phyloP scores from a whole-genome alignment of 1,140 invertebrate genomes.

The Trichonephila clavata region DNA sequence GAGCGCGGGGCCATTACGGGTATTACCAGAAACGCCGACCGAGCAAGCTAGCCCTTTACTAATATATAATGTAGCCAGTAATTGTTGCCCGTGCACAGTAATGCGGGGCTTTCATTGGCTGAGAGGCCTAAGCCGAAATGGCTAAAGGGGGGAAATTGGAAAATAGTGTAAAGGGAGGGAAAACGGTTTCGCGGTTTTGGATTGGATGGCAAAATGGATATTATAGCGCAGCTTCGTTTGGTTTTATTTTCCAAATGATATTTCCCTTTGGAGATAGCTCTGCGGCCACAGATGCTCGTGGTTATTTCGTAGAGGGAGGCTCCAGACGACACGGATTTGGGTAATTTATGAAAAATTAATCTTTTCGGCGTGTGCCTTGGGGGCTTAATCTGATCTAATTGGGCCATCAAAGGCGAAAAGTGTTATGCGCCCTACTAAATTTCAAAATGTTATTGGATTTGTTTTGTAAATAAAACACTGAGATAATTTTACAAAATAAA shows the following conservation, averaged over 20 bases:
- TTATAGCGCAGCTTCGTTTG: constrained; percentile 33
- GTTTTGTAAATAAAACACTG: too few relatives aligned
- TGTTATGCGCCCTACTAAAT: too few relatives aligned
- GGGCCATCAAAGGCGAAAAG: too few relatives aligned
- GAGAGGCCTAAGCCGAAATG: constrained; percentile 41
- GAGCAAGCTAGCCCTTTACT: constrained; percentile 42
- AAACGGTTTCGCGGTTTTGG: constrained; percentile 63
- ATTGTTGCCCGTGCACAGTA: constrained; percentile 65
- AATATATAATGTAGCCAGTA: constrained; percentile 75
- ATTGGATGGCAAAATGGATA: constrained; percentile 72
- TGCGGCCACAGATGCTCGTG: not conserved
- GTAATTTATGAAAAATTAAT: constrained; percentile 9
- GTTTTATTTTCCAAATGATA: constrained; percentile 16
- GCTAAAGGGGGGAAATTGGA: constrained; percentile 55
- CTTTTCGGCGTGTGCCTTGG: not conserved
- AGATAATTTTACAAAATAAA: too few relatives aligned
- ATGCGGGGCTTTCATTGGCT: constrained; percentile 58
- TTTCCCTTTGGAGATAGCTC: not conserved
- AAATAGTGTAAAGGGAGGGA: constrained; percentile 22
- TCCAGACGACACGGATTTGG: constrained; percentile 21
- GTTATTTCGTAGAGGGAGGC: not conserved
- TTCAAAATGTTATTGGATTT: too few relatives aligned
- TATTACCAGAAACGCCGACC: constrained; percentile 48
- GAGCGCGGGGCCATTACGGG: constrained; percentile 63
- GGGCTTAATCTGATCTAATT: too few relatives aligned